Base-by-base conservation (phyloP, 2,113 vertebrate genomes). In the Collichthys lucidus region DNA sequence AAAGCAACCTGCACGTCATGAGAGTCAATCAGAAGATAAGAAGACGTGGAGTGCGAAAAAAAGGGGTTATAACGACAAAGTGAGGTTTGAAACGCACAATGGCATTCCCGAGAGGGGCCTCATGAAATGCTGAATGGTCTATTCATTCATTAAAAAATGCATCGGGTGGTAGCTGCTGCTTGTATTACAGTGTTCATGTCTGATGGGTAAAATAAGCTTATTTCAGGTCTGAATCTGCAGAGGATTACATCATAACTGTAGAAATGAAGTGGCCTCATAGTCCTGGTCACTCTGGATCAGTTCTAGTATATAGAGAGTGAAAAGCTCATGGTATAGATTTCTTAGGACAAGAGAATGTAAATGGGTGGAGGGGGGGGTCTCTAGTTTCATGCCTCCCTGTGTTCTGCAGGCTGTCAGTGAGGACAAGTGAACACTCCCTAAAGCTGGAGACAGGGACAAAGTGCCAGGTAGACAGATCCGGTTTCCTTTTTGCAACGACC, bases 21-120 rank as follows among this genome's bases (percentile, higher is more conserved):
- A 94, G 88, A 91, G 90, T 92, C 90, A 90, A 90, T 93, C 89
- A 88, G 73, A 73, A 93, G 89, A 93, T 91, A 92, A 91, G 90
- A 84, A 68, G 85, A 85, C 24, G 53, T 70, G 78, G 59, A 89
- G 82, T 74, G 85, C 52, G 63, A 81, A 86, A 90, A 86, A 88
- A 26, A 26, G 26, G 83, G 91, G 86, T 79, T 85, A 84, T 77
- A 92, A 90, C 73, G 47, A 82, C 78, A 82, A 87, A 87, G 80
- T 87, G 87, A 92, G 85, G 87, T 88, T 89, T 22, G 50, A 89
- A 83, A 83, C 31, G 10, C 85, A 91, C 88, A 93, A 92, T 90
- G 88, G 79, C 90, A 91, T 92, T 90, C 90, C 91, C 79, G 16
- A 80, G 84, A 87, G 91, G 84, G 91, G 91, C 91, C 91, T 91